These are phyloP conservation scores for Sarcophaga peregrina DNA, from an alignment of 1,140 invertebrate species.

Conservation along the genomic window DNA sequence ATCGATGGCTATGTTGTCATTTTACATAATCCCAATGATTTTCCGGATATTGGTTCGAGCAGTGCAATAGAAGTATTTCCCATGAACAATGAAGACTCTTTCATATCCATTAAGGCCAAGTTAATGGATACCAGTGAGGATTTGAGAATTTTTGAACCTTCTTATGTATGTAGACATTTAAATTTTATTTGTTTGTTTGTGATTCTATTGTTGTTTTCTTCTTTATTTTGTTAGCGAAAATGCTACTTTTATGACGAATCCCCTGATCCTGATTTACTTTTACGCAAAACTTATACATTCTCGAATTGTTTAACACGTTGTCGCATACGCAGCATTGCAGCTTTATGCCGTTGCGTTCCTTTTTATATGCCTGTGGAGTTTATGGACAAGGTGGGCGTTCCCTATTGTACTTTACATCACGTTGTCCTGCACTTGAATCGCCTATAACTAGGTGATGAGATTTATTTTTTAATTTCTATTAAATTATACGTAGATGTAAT, in stretches of 20 bases:
- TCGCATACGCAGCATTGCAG: conserved; percentile 68
- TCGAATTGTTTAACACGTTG: conserved; percentile 71
- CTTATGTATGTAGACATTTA: conserved; percentile 48
- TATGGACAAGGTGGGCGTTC: conserved; percentile 47
- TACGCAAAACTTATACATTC: conserved; percentile 53
- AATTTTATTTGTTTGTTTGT: not conserved
- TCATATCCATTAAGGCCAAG: conserved; percentile 46
- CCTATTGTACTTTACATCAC: conserved; percentile 60
- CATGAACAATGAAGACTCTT: conserved; percentile 36
- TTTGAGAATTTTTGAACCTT: conserved; percentile 50
- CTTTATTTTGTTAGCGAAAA: conserved; percentile 52
- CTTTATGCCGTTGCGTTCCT: conserved; percentile 70
- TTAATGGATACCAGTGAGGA: conserved; percentile 54
- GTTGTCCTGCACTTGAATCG: conserved; percentile 56
- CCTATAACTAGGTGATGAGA: conserved; percentile 57
- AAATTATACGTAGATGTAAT: no score
- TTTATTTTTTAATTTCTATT: not conserved
- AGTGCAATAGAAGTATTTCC: conserved; percentile 37
- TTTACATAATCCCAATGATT: conserved; percentile 47
- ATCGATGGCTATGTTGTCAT: conserved; percentile 48
- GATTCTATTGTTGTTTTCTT: not conserved
- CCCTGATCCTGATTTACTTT: conserved; percentile 55
- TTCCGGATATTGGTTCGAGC: conserved; percentile 41
- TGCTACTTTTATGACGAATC: conserved; percentile 64
- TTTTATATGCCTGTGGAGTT: conserved; percentile 68